Conservation (phyloP, 2,113 vertebrate genomes). For the Colaptes auratus region DNA sequence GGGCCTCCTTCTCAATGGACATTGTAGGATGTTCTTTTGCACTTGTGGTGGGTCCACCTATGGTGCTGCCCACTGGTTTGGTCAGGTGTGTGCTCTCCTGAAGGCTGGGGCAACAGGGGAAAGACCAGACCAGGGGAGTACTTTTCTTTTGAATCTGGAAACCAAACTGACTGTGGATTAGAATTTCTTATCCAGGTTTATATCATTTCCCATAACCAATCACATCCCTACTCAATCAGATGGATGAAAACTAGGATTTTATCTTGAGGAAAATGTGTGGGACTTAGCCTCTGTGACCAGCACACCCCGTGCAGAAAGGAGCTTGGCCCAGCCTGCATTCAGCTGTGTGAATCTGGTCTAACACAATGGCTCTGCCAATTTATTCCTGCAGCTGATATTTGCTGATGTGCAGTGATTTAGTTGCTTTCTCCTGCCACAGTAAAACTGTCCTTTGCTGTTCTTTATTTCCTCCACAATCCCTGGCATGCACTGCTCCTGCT, state of each 20-base stretch:
- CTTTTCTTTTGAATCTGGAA: not conserved
- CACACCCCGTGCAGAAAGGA: not conserved
- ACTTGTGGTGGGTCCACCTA: accelerated
- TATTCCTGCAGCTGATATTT: slow-evolving; percentile 47
- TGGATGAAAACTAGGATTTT: no score
- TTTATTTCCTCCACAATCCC: slow-evolving; percentile 31
- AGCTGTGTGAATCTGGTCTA: not conserved
- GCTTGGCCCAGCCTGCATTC: slow-evolving; percentile 13
- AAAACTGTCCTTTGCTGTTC: slow-evolving; percentile 1
- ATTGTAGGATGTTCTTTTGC: no score
- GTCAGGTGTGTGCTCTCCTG: not conserved
- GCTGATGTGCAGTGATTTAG: slow-evolving; percentile 50
- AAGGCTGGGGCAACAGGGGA: not conserved
- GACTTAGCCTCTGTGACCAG: not conserved
- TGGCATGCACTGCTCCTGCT: slow-evolving; percentile 37
- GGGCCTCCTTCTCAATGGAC: no score
- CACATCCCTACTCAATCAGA: not conserved
- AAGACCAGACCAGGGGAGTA: not conserved
- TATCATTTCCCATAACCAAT: not conserved
- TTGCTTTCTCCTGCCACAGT: not conserved
- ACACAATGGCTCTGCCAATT: not conserved
- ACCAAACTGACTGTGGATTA: not conserved
- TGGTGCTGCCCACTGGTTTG: not conserved
- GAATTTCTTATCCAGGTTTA: not conserved
- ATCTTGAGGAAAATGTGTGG: not conserved